A percentile compares a stretch with the other conserved stretches of the same genome.
Evolutionary conservation across 2,113 vertebrate genomes (phyloP).

Genomic region (Sceloporus tristichus): DNA sequence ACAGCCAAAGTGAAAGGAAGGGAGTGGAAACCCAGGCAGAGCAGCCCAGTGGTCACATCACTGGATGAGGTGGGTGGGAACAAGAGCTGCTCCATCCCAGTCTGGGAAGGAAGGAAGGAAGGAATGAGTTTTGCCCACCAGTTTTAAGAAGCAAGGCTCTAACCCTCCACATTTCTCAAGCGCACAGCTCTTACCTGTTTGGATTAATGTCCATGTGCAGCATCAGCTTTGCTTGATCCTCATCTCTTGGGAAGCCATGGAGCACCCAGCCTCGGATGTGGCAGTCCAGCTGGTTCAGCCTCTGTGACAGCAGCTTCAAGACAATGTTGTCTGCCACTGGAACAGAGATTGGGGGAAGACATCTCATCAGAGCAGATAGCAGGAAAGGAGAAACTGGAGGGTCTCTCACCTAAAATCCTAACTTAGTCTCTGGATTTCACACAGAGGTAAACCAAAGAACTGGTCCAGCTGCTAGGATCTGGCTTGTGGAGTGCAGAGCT

Average conservation of each 20-base stretch:
- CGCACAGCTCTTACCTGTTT: constrained; percentile 82
- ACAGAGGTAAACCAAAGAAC: neutral
- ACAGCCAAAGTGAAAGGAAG: too few species aligned
- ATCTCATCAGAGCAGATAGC: neutral
- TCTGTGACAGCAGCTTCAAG: constrained; percentile 78
- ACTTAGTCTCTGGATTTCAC: neutral
- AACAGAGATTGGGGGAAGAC: neutral
- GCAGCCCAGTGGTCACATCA: too few species aligned
- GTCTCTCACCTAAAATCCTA: neutral
- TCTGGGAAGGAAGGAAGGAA: neutral
- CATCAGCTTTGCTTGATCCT: constrained; percentile 79
- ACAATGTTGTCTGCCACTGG: constrained; percentile 86
- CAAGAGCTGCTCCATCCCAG: too few species aligned
- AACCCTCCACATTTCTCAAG: neutral
- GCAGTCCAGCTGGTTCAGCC: constrained; percentile 81
- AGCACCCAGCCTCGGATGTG: constrained; percentile 82
- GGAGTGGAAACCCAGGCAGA: too few species aligned
- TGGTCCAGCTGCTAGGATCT: too few species aligned
- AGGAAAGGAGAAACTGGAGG: neutral
- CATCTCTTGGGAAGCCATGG: constrained; percentile 80
- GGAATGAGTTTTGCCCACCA: neutral
- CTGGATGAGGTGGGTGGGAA: too few species aligned
- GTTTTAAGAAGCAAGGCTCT: neutral
- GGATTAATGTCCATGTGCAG: constrained; percentile 70
- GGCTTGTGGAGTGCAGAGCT: too few species aligned